Evolutionary conservation across 2,888 invertebrate genomes (phyloP).

Genomic region (Mesorhabditis sp.): DNA sequence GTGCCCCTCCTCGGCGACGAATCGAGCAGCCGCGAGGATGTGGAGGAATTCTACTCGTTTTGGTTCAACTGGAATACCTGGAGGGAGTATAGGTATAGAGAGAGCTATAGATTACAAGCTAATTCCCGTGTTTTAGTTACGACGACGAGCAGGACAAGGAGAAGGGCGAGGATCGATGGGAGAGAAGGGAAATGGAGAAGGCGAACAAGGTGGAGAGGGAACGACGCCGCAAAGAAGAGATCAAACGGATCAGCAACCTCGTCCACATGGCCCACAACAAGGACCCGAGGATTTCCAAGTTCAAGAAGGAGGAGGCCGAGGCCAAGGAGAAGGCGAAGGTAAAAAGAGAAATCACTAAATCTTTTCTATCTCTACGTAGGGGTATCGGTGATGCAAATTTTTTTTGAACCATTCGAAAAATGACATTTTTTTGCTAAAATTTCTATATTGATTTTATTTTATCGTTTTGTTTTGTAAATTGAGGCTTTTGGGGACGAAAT

Average conservation of each 20-base stretch:
- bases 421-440: too few species aligned
- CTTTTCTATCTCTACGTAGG: too few species aligned
- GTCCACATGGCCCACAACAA: slow-evolving; percentile 89
- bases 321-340: slow-evolving; percentile 62
- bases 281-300: slow-evolving; percentile 86
- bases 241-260: slow-evolving; percentile 80
- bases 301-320: slow-evolving; percentile 89
- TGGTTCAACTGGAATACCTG: slow-evolving; percentile 96
- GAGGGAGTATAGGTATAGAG: slow-evolving; percentile 78
- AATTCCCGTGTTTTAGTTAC: slow-evolving; percentile 71
- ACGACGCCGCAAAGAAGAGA: slow-evolving; percentile 93
- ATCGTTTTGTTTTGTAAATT: too few species aligned
- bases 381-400: too few species aligned
- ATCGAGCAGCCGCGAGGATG: slow-evolving; percentile 76
- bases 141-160: slow-evolving; percentile 98
- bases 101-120: neutral
- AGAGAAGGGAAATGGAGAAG: slow-evolving; percentile 95
- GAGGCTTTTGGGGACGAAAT: too few species aligned
- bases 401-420: neutral
- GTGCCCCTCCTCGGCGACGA: slow-evolving; percentile 79
- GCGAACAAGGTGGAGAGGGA: slow-evolving; percentile 85
- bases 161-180: slow-evolving; percentile 89
- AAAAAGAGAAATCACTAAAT: neutral
- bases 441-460: too few species aligned
- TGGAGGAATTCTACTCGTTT: slow-evolving; percentile 90